Evolutionary conservation across 2,113 vertebrate species (phyloP), one percentile per base, ranked within the genome.

Genomic region (Herpailurus yagouaroundi): DNA sequence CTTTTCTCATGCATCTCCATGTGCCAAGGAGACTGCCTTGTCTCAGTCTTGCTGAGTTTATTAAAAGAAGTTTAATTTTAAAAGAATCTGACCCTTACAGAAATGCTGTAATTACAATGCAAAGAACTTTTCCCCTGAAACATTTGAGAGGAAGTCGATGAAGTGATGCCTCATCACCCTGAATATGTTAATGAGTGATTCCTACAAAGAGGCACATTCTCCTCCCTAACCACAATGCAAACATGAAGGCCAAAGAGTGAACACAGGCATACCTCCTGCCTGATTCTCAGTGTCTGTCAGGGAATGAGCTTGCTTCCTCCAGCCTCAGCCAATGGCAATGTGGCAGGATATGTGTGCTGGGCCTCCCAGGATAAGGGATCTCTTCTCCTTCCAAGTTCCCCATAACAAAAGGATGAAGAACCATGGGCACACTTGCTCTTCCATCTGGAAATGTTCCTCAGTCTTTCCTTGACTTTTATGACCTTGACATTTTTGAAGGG

Each of bases 11-110:
- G 15, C 2, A 1, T 73, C 6, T 13, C 33, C 41, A 31, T 1
- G 1, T 48, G 12, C 66, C 1, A 0, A 48, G 66, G 66, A 2
- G 1, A 48, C 15, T 63, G 66, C 52, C 48, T 4, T 36, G 10
- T 4, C 14, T 15, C 57, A 45, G 1, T 36, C 7, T 12, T 50
- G 41, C 25, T 63, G 41, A 84, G 41, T 73, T 85, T 64, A 23
- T 36, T 15, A 64, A 64, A 64, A 29, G 23, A 74, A 73, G 12
- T 31, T 93, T 93, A 45, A 52, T 48, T 74, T 31, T 60, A 74
- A 52, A 66, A 52, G 41, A 63, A 64, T 85, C 45, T 52, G 9
- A 60, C 73, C 14, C 10, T 41, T 71, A 92, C 31, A 73, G 29
- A 63, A 74, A 84, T 36, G 12, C 4, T 89, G 15, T 71, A 73